Evolutionary conservation across 2,888 invertebrate species (phyloP).

Genomic region (Salticus scenicus): DNA sequence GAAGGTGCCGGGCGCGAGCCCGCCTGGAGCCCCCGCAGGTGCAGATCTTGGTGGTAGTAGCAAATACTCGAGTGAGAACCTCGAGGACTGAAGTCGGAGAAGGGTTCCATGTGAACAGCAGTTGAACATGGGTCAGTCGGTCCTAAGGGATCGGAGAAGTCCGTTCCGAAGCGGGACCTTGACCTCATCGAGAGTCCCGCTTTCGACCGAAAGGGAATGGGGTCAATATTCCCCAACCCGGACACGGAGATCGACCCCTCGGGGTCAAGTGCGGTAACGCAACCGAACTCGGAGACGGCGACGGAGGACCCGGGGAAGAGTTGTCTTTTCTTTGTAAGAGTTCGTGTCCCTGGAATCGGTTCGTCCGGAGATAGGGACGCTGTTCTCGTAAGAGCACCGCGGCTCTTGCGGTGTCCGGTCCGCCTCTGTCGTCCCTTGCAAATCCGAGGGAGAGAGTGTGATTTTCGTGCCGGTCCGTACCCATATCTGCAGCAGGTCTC

Average conservation of each 20-base stretch:
- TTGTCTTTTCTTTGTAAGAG: constrained; percentile 77
- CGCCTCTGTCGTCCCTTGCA: constrained; percentile 72
- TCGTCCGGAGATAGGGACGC: constrained; percentile 76
- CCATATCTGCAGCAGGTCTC: constrained; percentile 86
- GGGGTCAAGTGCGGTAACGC: constrained; percentile 74
- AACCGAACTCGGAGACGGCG: constrained; percentile 76
- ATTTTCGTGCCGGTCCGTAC: constrained; percentile 72
- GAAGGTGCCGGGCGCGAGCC: constrained; percentile 80
- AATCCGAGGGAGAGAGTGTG: constrained; percentile 55
- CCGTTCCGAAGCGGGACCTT: constrained; percentile 71
- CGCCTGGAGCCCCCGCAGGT: background rate
- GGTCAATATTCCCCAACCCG: constrained; percentile 69
- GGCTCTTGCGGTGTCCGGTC: constrained; percentile 75
- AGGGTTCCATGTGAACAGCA: constrained; percentile 80
- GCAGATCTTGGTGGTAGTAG: constrained; percentile 78
- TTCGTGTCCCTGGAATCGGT: constrained; percentile 76
- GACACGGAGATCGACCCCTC: constrained; percentile 74
- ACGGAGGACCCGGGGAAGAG: constrained; percentile 76
- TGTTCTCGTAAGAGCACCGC: constrained; percentile 76
- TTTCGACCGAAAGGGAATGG: constrained; percentile 29
- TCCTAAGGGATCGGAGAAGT: constrained; percentile 75
- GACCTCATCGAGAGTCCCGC: no score
- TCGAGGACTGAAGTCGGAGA: constrained; percentile 73
- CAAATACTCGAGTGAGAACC: constrained; percentile 81
- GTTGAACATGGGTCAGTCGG: constrained; percentile 77